phyloP scores from a whole-genome alignment of 2,888 invertebrate species.

The Orthosia gracilis region DNA sequence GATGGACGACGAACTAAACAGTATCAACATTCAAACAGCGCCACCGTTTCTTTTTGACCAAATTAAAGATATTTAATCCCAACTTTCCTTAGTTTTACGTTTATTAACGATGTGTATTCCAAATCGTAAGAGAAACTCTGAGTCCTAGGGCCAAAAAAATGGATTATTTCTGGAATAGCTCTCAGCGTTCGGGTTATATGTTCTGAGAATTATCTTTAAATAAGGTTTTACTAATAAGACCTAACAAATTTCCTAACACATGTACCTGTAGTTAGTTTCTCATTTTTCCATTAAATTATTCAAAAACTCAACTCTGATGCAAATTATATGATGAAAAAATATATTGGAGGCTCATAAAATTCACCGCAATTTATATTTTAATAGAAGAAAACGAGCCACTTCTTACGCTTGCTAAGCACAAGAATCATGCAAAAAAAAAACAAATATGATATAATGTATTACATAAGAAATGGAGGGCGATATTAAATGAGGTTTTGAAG shows the following conservation, averaged over 20 bases:
- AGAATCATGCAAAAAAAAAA: no score
- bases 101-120: slow-evolving; percentile 1
- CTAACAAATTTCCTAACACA: neutral
- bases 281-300: slow-evolving; percentile 32
- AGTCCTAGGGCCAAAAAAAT: neutral
- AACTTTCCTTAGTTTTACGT: slow-evolving; percentile 42
- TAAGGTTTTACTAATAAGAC: neutral
- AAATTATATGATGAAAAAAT: slow-evolving; percentile 35
- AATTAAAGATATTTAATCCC: slow-evolving; percentile 34
- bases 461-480: no score
- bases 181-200: neutral
- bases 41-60: slow-evolving; percentile 20
- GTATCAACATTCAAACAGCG: slow-evolving; percentile 32
- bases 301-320: slow-evolving; percentile 29
- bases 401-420: no score
- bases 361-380: slow-evolving; percentile 24
- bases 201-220: neutral
- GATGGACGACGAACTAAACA: no score
- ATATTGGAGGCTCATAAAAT: slow-evolving; percentile 38
- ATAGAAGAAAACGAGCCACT: neutral
- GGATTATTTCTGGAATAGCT: neutral
- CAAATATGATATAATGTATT: no score
- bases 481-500: no score
- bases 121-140: neutral
- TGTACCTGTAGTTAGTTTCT: neutral